phyloP scores from a whole-genome alignment of 2,113 vertebrate genomes.

The Actinemys pallida region DNA sequence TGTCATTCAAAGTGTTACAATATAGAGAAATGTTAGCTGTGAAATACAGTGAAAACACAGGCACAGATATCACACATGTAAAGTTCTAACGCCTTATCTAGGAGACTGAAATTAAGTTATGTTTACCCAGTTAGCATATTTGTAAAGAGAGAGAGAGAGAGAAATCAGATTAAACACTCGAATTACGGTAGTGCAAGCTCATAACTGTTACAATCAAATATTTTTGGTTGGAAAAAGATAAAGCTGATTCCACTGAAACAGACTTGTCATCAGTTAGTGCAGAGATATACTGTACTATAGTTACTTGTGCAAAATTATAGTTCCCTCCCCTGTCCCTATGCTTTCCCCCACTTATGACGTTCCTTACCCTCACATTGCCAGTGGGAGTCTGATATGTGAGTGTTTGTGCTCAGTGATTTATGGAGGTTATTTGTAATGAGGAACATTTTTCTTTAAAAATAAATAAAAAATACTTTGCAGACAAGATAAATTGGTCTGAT shows the following conservation, averaged over 20 bases:
- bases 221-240: neutral
- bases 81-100: neutral
- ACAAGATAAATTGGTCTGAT: neutral
- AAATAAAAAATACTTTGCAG: neutral
- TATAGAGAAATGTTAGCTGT: neutral
- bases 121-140: neutral
- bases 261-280: neutral
- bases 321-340: neutral
- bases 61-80: slow-evolving; percentile 22
- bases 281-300: neutral
- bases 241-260: neutral
- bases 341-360: neutral
- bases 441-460: neutral
- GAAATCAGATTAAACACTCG: neutral
- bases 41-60: neutral
- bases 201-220: neutral
- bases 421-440: neutral
- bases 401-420: neutral
- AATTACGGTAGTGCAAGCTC: neutral
- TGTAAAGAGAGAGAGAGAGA: neutral
- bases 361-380: neutral
- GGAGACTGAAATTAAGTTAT: neutral
- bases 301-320: neutral
- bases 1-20: neutral
- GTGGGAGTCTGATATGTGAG: neutral